A percentile compares a stretch with the other conserved stretches of the same genome.
phyloP scores from a whole-genome alignment of 2,797 vertebrate species.

The Poecile montanus region DNA sequence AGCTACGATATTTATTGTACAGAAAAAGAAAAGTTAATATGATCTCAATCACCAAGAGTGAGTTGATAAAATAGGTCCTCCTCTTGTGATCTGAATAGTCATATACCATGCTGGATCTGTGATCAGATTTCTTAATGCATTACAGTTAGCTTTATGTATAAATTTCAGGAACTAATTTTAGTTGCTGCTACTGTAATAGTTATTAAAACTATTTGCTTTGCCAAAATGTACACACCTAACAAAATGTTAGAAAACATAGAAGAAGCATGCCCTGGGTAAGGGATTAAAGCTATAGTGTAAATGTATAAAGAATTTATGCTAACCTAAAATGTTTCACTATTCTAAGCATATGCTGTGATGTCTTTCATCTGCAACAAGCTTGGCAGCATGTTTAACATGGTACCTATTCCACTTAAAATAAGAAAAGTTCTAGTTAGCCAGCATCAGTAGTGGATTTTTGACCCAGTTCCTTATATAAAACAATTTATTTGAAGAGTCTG shows the following conservation, averaged over 20 bases:
- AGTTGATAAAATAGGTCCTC: neutral
- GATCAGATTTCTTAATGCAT: neutral
- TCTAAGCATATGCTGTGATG: neutral
- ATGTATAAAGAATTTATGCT: neutral
- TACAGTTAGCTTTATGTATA: neutral
- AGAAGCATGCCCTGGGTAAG: neutral
- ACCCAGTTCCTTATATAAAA: neutral
- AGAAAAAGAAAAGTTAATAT: neutral
- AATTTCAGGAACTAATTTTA: neutral
- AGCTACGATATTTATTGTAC: neutral
- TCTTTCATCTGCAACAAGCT: neutral
- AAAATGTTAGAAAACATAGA: neutral
- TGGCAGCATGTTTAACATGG: neutral
- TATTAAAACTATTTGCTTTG: neutral
- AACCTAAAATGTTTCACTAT: neutral
- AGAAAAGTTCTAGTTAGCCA: neutral
- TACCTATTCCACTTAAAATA: neutral
- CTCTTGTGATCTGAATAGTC: neutral
- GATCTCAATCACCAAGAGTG: neutral
- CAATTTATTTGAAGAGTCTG: neutral
- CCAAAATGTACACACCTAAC: neutral
- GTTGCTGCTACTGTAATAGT: neutral
- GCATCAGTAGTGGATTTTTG: neutral
- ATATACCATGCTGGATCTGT: neutral
- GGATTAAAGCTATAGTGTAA: neutral